A percentile compares a stretch with the other conserved stretches of the same genome.
Evolutionary conservation across 2,113 vertebrate genomes (phyloP).

Genomic region (Nansenia antarctica): DNA sequence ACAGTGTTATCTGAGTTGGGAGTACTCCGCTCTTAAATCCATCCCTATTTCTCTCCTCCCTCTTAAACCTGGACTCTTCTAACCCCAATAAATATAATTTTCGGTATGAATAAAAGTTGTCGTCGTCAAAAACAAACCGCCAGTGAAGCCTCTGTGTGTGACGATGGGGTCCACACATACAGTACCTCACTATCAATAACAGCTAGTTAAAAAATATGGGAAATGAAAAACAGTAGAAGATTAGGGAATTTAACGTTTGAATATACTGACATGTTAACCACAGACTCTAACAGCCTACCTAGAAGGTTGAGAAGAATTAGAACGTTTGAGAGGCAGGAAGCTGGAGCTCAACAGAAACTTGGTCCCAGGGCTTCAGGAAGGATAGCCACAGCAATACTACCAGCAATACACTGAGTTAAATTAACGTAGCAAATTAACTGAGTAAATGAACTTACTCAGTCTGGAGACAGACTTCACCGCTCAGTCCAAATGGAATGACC

Average conservation of each 20-base stretch:
- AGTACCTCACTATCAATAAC: slow-evolving; percentile 5
- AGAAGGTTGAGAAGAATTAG: no score
- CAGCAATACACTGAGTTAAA: no score
- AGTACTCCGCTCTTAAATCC: slow-evolving; percentile 33
- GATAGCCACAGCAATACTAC: no score
- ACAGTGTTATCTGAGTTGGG: slow-evolving; percentile 36
- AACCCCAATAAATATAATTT: slow-evolving; percentile 18
- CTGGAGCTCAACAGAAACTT: no score
- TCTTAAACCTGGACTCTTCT: slow-evolving; percentile 16
- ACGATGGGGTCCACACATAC: slow-evolving; percentile 11
- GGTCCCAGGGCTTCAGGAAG: no score
- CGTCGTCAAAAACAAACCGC: slow-evolving; percentile 32
- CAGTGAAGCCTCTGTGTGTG: slow-evolving; percentile 18
- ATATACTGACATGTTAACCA: slow-evolving; percentile 26
- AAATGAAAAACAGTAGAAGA: not conserved
- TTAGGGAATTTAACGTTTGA: slow-evolving; percentile 23
- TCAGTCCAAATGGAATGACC: no score
- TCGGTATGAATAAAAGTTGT: slow-evolving; percentile 7
- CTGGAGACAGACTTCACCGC: no score
- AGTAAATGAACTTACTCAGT: no score
- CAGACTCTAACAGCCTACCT: not conserved
- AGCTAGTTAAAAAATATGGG: not conserved
- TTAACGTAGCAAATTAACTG: no score
- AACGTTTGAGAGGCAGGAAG: no score
- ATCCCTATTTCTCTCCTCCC: slow-evolving; percentile 5